These are phyloP conservation scores for Hoplodrina ambigua DNA, from an alignment of 2,888 invertebrate genomes.

Conservation along the genomic window DNA sequence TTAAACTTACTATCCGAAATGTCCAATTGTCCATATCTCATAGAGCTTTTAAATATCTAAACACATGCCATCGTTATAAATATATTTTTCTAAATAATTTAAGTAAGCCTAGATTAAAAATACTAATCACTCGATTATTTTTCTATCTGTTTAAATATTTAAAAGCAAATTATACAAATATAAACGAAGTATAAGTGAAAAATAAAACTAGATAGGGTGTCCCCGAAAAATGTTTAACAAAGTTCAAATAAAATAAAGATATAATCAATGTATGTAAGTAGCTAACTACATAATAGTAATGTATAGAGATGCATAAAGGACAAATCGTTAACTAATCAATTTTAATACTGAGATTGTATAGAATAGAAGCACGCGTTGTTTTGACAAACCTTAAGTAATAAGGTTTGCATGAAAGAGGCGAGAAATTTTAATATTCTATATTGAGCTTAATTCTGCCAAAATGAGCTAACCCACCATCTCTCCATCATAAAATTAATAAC, in stretches of 20 bases:
- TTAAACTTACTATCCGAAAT: slow-evolving; percentile 29
- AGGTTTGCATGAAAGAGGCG: slow-evolving; percentile 50
- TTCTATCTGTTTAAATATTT: slow-evolving; percentile 53
- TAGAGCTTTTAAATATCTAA: slow-evolving; percentile 57
- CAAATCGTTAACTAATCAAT: slow-evolving; percentile 26
- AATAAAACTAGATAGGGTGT: slow-evolving; percentile 39
- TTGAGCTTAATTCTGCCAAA: not conserved
- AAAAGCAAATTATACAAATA: slow-evolving; percentile 41
- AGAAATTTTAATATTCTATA: slow-evolving; percentile 22
- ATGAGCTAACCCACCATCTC: not conserved
- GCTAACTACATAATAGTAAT: slow-evolving; percentile 13
- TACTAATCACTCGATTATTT: slow-evolving; percentile 27
- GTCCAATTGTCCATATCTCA: slow-evolving; percentile 59
- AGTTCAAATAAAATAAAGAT: slow-evolving; percentile 44
- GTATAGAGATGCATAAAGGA: slow-evolving; percentile 32
- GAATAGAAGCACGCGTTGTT: slow-evolving; percentile 39
- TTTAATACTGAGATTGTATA: slow-evolving; percentile 44
- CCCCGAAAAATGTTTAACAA: slow-evolving; percentile 37
- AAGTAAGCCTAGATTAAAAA: not conserved
- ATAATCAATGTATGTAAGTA: slow-evolving; percentile 14
- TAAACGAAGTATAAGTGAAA: slow-evolving; percentile 13
- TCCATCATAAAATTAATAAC: not conserved
- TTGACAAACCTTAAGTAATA: slow-evolving; percentile 49
- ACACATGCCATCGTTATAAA: slow-evolving; percentile 29
- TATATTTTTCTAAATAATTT: slow-evolving; percentile 41